Base-by-base conservation (phyloP, 2,113 vertebrate species). In the Megaleporinus macrocephalus region DNA sequence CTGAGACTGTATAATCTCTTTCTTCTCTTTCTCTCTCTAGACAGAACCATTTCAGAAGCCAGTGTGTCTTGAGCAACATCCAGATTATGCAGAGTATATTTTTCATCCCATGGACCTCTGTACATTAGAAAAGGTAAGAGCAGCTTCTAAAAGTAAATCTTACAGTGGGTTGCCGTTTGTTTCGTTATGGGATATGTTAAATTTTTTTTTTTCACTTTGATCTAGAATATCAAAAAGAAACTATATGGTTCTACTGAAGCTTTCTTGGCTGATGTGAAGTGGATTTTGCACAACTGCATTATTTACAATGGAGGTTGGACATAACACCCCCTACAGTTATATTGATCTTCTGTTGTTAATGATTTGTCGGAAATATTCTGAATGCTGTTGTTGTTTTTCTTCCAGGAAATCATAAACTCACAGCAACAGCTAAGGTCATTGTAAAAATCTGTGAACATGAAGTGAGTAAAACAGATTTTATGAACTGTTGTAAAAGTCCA, bases 241-340 rank as follows among this genome's bases (percentile, higher is more conserved):
- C 97, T 98, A 96, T 99, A 98, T 33, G 98, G 98, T 89, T 99
- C 97, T 90, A 99, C 98, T 7, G 98, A 99, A 91, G 97, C 98
- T 78, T 99, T 98, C 94, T 91, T 99, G 93, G 97, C 97, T 20
- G 98, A 99, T 79, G 97, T 96, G 66, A 99, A 99, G 92, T 99
- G 98, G 98, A 99, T 99, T 94, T 95, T 99, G 92, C 98, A 99
- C 94, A 99, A 99, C 93, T 99, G 98, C 90, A 99, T 99, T 85
- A 99, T 99, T 93, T 99, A 99, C 91, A 99, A 99, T 77, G 98
- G 98, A 90, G 97, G 98, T 98, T 87, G 62, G 87, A 84, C 84
- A 66, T 3, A 12, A 53, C 22, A 68, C 78, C 18, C n/a, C 79
- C 1, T 61, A 33, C 1, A 73, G 30, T 27, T 57, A 2, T 27